Evolutionary conservation across 2,888 invertebrate species (phyloP).

Genomic region (Patella depressa): DNA sequence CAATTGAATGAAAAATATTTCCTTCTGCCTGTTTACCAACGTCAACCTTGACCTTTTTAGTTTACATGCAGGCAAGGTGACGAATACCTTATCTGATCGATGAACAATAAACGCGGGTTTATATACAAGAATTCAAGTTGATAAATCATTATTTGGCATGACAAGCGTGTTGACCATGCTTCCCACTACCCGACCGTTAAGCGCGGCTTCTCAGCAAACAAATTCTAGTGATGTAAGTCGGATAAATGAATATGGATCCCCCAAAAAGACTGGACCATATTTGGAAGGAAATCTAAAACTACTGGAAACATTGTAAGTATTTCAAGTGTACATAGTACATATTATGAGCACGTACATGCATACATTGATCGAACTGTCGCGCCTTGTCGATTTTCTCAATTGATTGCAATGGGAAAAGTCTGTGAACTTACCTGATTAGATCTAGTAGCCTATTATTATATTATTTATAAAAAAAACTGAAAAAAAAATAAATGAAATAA

Average conservation of each 20-base stretch:
- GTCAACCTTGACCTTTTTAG: slow-evolving; percentile 21
- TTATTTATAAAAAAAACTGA: too few relatives aligned
- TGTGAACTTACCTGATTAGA: too few relatives aligned
- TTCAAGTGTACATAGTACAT: background rate
- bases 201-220: slow-evolving; percentile 14
- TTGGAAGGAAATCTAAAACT: slow-evolving; percentile 46
- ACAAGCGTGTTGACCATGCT: slow-evolving; percentile 2
- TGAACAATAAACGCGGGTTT: slow-evolving; percentile 5
- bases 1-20: too few relatives aligned
- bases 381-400: too few relatives aligned
- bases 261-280: slow-evolving; percentile 37
- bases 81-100: slow-evolving; percentile 16
- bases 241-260: slow-evolving; percentile 2
- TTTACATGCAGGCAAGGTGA: slow-evolving; percentile 47
- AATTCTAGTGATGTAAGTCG: slow-evolving; percentile 8
- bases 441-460: too few relatives aligned
- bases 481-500: too few relatives aligned
- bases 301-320: slow-evolving; percentile 42
- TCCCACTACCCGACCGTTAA: slow-evolving; percentile 1
- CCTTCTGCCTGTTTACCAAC: too few relatives aligned
- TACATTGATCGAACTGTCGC: background rate
- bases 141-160: background rate
- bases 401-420: too few relatives aligned
- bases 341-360: background rate
- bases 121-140: slow-evolving; percentile 5